Conservation (phyloP, 2,888 invertebrate species). For the Anodontia alba region DNA sequence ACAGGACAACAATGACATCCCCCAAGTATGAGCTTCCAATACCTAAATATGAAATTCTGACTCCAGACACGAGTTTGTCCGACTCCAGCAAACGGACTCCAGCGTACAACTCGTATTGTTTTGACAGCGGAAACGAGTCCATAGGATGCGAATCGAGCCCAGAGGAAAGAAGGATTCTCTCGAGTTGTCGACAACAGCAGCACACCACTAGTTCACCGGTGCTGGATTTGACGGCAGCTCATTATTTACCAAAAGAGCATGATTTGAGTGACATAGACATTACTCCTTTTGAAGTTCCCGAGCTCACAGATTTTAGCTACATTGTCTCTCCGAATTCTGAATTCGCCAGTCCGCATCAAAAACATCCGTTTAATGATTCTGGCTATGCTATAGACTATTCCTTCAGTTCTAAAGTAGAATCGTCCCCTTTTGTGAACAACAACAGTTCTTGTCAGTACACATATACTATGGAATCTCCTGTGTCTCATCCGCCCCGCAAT, state of each 20-base stretch:
- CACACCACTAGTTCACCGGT: neutral
- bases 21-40: neutral
- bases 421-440: neutral
- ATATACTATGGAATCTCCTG: neutral
- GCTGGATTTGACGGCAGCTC: neutral
- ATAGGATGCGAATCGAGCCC: constrained; percentile 45
- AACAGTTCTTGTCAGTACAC: neutral
- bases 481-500: neutral
- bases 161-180: neutral
- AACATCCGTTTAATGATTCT: neutral
- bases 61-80: neutral
- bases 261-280: constrained; percentile 8
- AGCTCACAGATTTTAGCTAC: neutral
- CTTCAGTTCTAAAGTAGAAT: neutral
- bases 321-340: neutral
- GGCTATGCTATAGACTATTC: constrained; percentile 4
- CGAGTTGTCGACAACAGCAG: constrained; percentile 6
- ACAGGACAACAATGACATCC: neutral
- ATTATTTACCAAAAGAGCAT: neutral
- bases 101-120: neutral
- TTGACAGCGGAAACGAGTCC: constrained; percentile 64
- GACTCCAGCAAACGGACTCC: neutral
- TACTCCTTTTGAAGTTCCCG: neutral
- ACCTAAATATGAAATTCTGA: neutral
- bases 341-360: neutral